phyloP scores from a whole-genome alignment of 2,888 invertebrate species.

The Latheticus oryzae region DNA sequence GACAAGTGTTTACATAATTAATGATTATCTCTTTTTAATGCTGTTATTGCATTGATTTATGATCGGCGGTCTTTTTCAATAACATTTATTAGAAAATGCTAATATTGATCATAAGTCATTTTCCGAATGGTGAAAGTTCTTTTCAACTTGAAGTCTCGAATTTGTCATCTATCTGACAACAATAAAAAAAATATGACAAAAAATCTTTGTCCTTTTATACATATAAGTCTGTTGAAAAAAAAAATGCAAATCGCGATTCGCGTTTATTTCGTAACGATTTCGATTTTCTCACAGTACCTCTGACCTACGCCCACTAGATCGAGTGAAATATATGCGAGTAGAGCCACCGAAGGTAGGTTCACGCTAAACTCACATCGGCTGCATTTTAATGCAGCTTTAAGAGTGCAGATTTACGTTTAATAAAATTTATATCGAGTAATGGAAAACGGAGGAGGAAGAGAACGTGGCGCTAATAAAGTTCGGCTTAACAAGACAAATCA shows the following conservation, averaged over 20 bases:
- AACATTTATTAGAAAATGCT: slow-evolving; percentile 25
- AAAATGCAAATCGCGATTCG: slow-evolving; percentile 35
- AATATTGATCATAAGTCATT: slow-evolving; percentile 19
- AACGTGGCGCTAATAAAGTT: slow-evolving; percentile 19
- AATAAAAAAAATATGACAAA: neutral
- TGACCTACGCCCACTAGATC: slow-evolving; percentile 45
- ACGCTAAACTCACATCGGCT: slow-evolving; percentile 19
- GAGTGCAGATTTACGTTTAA: slow-evolving; percentile 21
- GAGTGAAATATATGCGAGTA: slow-evolving; percentile 35
- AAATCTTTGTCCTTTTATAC: too few relatives aligned
- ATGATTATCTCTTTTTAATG: slow-evolving; percentile 29
- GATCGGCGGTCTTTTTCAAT: slow-evolving; percentile 17
- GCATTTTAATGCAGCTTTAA: slow-evolving; percentile 21
- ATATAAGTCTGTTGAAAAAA: too few relatives aligned
- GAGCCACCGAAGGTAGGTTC: slow-evolving; percentile 28
- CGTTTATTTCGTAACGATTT: slow-evolving; percentile 38
- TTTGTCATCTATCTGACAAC: slow-evolving; percentile 7
- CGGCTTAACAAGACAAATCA: too few relatives aligned
- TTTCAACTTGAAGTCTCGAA: slow-evolving; percentile 4
- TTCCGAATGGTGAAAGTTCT: slow-evolving; percentile 27
- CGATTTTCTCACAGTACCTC: slow-evolving; percentile 47
- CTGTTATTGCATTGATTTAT: slow-evolving; percentile 32
- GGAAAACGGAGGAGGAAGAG: slow-evolving; percentile 6
- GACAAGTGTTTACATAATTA: slow-evolving; percentile 33
- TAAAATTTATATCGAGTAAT: slow-evolving; percentile 23